Evolutionary conservation across 2,888 invertebrate species (phyloP).

Genomic region (Fragum whitleyi): DNA sequence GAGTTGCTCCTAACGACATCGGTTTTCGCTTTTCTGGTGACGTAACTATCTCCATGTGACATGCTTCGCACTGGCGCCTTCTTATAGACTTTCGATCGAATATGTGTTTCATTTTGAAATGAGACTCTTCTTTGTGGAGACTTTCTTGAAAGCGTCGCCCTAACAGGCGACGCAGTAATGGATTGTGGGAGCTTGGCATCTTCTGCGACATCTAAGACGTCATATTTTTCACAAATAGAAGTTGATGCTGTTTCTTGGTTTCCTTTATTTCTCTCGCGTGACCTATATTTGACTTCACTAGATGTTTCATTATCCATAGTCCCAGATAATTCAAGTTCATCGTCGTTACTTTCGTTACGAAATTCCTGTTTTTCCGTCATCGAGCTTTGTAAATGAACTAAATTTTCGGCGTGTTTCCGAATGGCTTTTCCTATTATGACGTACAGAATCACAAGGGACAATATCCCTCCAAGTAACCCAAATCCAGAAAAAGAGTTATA

Average conservation of each 20-base stretch:
- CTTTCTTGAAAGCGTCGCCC: not conserved
- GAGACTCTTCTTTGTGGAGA: not conserved
- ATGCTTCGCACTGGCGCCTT: not conserved
- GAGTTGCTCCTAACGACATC: not conserved
- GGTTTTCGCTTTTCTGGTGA: not conserved
- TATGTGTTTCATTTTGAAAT: not conserved
- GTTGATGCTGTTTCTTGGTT: not conserved
- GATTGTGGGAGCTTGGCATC: not conserved
- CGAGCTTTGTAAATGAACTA: not conserved
- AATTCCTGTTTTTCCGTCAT: not conserved
- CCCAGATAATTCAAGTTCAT: not conserved
- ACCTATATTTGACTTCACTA: not conserved
- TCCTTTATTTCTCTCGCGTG: not conserved
- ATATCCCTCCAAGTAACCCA: slow-evolving; percentile 40
- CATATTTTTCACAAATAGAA: not conserved
- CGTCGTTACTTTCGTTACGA: not conserved
- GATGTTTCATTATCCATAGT: not conserved
- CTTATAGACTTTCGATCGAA: not conserved
- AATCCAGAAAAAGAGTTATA: slow-evolving; percentile 42
- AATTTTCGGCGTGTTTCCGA: slow-evolving; percentile 8
- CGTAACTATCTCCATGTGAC: not conserved
- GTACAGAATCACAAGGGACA: slow-evolving; percentile 43
- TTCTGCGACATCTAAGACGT: not conserved
- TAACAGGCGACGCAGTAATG: not conserved
- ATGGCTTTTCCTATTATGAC: slow-evolving; percentile 51